Evolutionary conservation across 2,797 vertebrate species (phyloP), one percentile per base, ranked within the genome.

Genomic region (Silurus lanzhouensis): DNA sequence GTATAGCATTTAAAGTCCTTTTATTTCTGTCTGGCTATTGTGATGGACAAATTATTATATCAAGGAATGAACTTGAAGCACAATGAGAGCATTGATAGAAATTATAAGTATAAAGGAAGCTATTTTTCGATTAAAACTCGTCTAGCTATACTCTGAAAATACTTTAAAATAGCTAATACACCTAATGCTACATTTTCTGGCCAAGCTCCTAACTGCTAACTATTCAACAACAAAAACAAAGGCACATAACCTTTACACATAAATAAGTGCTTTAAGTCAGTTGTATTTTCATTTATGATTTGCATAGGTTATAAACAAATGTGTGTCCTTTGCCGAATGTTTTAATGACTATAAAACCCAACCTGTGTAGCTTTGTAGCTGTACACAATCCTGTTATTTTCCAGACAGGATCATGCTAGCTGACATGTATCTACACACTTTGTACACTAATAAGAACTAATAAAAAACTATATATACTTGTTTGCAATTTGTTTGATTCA

Each of bases 231-330:
- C 44, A 27, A 66, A 27, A 31, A 19, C 61, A 52, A 81, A 66
- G 27, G n/a, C 7, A 52, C 25, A 19, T 17, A 66, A 27, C 46
- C 38, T 81, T 81, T 52, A 55, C 44, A 6, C 5, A 20, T 86
- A 83, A 72, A 88, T 89, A 79, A 91, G 92, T 84, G 90, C 63
- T 82, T 71, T 88, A 88, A 92, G 89, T 91, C 90, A 86, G 52
- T 44, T 68, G 61, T 85, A 79, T 88, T 87, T 90, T 88, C 81
- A 88, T 86, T 88, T 88, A 88, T n/a, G 55, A 88, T 90, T 87
- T 76, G 71, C 87, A 81, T 81, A 81, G 78, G 61, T 81, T 81
- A 81, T n/a, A 81, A 66, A 66, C 78, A 81, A 81, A 81, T 81
- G 61, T 25, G 61, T 27, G 61, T 25, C 38, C 78, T 66, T 66